phyloP scores from a whole-genome alignment of 2,113 vertebrate genomes.

The Daubentonia madagascariensis region DNA sequence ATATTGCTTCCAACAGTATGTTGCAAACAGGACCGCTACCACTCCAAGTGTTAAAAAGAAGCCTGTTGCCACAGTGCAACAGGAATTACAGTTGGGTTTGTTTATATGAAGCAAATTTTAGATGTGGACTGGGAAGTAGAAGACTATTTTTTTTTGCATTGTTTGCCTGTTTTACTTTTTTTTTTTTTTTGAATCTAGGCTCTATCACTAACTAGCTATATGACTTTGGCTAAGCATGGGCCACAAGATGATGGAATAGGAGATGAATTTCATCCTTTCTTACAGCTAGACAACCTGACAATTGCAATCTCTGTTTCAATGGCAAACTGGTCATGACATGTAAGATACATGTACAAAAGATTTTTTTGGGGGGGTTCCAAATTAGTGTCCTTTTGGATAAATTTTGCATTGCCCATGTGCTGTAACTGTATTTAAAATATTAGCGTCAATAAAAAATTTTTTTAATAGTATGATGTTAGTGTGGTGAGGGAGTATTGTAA shows the following conservation, averaged over 20 bases:
- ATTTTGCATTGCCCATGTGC: background rate
- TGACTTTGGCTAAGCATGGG: background rate
- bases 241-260: background rate
- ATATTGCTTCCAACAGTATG: background rate
- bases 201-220: background rate
- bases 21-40: background rate
- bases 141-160: background rate
- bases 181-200: background rate
- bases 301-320: background rate
- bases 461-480: background rate
- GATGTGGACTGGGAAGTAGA: background rate
- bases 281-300: background rate
- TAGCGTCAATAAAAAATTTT: background rate
- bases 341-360: background rate
- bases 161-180: background rate
- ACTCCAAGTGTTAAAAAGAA: background rate
- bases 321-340: background rate
- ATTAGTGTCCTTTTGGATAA: background rate
- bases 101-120: constrained; percentile 23
- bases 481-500: background rate
- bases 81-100: background rate
- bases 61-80: background rate
- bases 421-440: background rate
- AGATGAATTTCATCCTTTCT: constrained; percentile 14
- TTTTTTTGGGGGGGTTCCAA: constrained; percentile 17